phyloP scores from a whole-genome alignment of 2,113 vertebrate genomes.

The Chelonoidis abingdonii region DNA sequence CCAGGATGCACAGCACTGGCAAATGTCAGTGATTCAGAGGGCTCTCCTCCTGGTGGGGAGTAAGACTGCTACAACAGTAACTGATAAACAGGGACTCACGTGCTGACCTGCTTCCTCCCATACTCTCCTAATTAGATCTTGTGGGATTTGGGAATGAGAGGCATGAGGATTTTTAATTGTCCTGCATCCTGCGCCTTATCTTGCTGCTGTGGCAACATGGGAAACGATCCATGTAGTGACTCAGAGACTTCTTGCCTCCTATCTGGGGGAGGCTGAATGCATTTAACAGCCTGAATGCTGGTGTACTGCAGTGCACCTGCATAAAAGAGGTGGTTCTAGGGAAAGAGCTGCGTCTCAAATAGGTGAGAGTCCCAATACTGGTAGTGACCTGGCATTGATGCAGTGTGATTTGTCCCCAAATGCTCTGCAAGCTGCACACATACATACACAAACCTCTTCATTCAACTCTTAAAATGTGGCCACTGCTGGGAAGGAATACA shows the following conservation, averaged over 20 bases:
- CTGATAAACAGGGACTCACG: background rate
- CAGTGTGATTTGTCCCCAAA: background rate
- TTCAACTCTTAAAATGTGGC: background rate
- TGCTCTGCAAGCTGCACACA: background rate
- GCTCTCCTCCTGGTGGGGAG: background rate
- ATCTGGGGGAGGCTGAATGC: background rate
- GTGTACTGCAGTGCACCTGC: background rate
- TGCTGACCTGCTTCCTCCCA: background rate
- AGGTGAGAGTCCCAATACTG: background rate
- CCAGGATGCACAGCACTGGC: background rate
- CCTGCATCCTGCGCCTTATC: background rate
- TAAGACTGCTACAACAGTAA: background rate
- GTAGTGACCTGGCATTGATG: background rate
- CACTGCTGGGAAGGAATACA: background rate
- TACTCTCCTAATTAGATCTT: constrained; percentile 45
- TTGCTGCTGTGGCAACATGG: background rate
- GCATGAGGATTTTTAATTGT: background rate
- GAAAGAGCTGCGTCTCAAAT: background rate
- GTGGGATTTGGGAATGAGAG: background rate
- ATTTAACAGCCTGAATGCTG: background rate
- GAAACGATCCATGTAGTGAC: background rate
- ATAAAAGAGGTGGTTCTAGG: background rate
- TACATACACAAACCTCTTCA: background rate
- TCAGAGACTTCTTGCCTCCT: background rate
- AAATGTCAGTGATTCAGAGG: background rate